Base-by-base conservation (phyloP, 2,888 invertebrate species). In the Macrosoma leucophasiata region DNA sequence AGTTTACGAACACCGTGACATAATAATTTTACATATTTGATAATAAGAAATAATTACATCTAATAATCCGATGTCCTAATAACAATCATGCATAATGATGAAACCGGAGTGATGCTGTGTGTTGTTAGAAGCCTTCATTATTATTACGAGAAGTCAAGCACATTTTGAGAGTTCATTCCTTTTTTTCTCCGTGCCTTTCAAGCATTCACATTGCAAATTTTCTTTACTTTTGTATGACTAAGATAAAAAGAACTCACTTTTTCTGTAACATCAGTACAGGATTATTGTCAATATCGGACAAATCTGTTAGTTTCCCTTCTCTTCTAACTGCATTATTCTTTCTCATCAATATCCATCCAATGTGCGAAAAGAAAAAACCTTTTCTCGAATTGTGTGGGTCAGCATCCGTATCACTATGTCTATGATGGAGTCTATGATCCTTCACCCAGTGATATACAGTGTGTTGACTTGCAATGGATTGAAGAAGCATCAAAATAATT, bases 341-440 rank as follows among this genome's bases (percentile, higher is more conserved):
- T 36, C 86, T 86, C 43, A 88, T 87, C 29, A 94, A 59, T 20
- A 94, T 70, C 94, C 94, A 95, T n/a, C 94, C 94, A 29, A 94
- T 82, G 62, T 95, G 94, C 0, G 93, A 85, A 65, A 91, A 94
- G 81, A 94, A 94, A 69, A 95, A 92, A 2, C 95, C 95, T 29
- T 92, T 78, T 5, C 55, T 87, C 1, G 91, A 89, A 55, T 93
- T 92, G 59, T 92, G 91, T 0, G 93, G 92, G 62, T 92, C 92
- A 1, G 91, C 91, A 56, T 91, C 86, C 0, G 92, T 92, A 58
- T 92, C 92, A 39, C 88, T 88, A 76, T 86, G 91, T 58, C 39
- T 46, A 20, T 74, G 33, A 79, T 84, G 88, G 72, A 87, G 45
- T 74, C 87, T 21, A 76, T 75, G 33, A 20, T 60, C 57, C 7